These are phyloP conservation scores for Oryctes rhinoceros DNA, from an alignment of 1,140 invertebrate species.

Conservation along the genomic window DNA sequence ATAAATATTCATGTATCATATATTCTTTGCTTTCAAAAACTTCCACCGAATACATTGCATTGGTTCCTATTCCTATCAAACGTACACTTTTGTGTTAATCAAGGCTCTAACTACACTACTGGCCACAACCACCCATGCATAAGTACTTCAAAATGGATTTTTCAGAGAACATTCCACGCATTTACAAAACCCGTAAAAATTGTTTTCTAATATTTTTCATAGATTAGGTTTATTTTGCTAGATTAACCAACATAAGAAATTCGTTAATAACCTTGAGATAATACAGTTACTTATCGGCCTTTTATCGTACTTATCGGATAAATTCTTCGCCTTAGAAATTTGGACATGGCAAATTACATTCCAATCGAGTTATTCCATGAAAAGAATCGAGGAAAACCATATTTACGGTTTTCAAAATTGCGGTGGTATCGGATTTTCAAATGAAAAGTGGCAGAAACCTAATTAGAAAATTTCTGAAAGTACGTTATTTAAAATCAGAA, in stretches of 20 bases:
- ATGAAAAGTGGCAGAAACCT: not conserved
- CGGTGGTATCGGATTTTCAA: not conserved
- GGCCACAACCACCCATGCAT: too few relatives aligned
- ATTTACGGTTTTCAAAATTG: not conserved
- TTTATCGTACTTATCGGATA: slow-evolving; percentile 17
- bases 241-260: not conserved
- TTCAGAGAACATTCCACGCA: not conserved
- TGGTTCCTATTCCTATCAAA: too few relatives aligned
- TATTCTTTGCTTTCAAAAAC: not conserved
- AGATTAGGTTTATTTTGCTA: not conserved
- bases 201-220: not conserved
- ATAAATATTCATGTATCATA: too few relatives aligned
- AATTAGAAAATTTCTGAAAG: not conserved
- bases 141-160: not conserved
- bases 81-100: not conserved
- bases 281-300: not conserved
- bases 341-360: not conserved
- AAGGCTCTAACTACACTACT: not conserved
- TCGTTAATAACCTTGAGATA: slow-evolving; percentile 20
- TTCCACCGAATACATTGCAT: not conserved
- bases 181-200: not conserved
- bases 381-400: not conserved
- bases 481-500: not conserved
- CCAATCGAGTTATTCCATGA: not conserved
- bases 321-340: not conserved